Evolutionary conservation across 2,797 vertebrate genomes (phyloP), one percentile per base, ranked within the genome.

Genomic region (Protonibea diacanthus): DNA sequence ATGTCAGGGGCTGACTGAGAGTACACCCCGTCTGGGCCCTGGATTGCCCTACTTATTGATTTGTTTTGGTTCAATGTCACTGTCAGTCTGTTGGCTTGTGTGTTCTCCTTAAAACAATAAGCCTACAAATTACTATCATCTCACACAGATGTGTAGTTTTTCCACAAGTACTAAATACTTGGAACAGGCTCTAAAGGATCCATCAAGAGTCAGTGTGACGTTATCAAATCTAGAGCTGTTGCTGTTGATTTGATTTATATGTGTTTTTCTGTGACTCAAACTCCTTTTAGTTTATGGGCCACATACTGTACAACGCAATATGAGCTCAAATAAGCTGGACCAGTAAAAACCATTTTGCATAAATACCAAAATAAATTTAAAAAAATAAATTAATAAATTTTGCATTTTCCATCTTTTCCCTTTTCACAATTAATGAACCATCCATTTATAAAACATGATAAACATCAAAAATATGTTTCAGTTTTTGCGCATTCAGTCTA

Each of bases 1-100:
- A 15, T 27, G 27, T 66, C 55, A 70, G 44, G 42, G 5, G 17
- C 23, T 38, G 64, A 60, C 40, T 5, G 15, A 13, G 17, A 44
- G 27, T 11, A 7, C 27, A 0, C 3, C 25, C 53, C 23, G 20
- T 45, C 21, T 13, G 25, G 5, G 23, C 29, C 23, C 40, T 51
- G 18, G n/a, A 12, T 20, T 66, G 29, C 79, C 51, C 56, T 44
- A 14, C 42, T 42, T 65, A 87, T 85, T 8, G 74, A 86, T 84
- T 71, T 79, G 83, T 82, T 76, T 57, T 61, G 60, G 33, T 47
- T 53, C 18, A 21, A 42, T 27, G 65, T 59, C 44, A 55, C 58
- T 65, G 21, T 17, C 2, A 58, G 55, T 60, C 66, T 44, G 20
- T 63, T 51, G 51, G 29, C 49, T 40, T 4, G 10, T 38, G 15